These are phyloP conservation scores for Falco cherrug DNA, from an alignment of 2,797 vertebrate species.

Conservation along the genomic window DNA sequence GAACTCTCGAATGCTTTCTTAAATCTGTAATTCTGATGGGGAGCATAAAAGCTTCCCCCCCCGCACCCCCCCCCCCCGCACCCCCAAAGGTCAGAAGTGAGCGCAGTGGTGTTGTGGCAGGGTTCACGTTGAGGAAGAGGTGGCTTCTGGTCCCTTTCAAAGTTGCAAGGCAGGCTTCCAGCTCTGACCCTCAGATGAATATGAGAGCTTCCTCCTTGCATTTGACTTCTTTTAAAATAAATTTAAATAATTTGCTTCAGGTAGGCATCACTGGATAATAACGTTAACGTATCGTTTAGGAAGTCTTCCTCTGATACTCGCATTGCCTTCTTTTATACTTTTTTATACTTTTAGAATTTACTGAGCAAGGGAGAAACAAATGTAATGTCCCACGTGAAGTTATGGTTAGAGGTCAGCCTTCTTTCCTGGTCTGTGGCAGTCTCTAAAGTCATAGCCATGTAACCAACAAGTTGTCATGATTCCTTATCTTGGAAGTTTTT, in stretches of 20 bases:
- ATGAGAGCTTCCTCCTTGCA: not conserved
- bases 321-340: not conserved
- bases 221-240: not conserved
- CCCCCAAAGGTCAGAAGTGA: not conserved
- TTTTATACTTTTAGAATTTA: not conserved
- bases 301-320: not conserved
- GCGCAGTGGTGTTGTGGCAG: not conserved
- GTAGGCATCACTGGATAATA: not conserved
- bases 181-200: not conserved
- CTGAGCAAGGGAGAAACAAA: not conserved
- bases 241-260: not conserved
- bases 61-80: too few relatives aligned
- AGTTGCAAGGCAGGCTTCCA: not conserved
- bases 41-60: not conserved
- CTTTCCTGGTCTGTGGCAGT: not conserved
- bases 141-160: not conserved
- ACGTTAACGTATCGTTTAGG: not conserved
- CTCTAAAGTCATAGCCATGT: not conserved
- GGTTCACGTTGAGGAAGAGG: not conserved
- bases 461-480: not conserved
- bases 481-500: not conserved
- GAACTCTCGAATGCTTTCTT: not conserved
- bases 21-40: not conserved
- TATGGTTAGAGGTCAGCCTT: not conserved
- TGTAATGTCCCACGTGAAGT: not conserved